Percentiles rank a stretch among this genome's conserved stretches.
phyloP scores from a whole-genome alignment of 1,140 invertebrate species.

The Penaeus indicus region DNA sequence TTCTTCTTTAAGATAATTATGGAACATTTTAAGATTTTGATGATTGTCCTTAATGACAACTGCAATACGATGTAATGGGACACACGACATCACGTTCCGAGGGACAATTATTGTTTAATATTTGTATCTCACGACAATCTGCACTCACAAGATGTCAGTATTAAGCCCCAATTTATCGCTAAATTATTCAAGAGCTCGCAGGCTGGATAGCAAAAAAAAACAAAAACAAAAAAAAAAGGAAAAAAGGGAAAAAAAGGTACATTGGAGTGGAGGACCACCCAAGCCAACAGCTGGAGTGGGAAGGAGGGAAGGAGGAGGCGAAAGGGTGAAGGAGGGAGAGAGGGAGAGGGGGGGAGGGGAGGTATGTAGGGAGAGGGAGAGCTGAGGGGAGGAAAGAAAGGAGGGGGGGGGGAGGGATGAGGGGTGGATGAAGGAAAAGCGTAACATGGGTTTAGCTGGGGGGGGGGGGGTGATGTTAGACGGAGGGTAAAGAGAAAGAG shows the following conservation, averaged over 20 bases:
- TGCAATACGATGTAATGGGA: no score
- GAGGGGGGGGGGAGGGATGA: not conserved
- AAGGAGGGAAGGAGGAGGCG: not conserved
- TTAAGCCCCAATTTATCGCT: no score
- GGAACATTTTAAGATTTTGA: no score
- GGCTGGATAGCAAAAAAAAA: no score
- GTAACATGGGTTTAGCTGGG: not conserved
- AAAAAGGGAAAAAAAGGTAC: not conserved
- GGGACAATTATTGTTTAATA: no score
- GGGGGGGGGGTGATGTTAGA: not conserved
- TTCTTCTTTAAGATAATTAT: no score
- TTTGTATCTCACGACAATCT: no score
- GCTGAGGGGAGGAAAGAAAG: conserved; percentile 37
- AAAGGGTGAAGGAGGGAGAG: conserved; percentile 3
- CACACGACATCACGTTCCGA: no score
- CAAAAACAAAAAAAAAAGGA: not conserved
- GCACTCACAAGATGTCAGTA: no score
- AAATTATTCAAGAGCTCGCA: no score
- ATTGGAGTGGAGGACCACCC: no score
- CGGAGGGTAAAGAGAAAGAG: not conserved
- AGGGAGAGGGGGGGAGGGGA: conserved; percentile 66
- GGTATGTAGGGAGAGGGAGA: conserved; percentile 46
- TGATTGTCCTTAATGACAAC: no score
- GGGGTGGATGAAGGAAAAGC: not conserved
- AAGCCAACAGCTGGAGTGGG: not conserved